A percentile compares a stretch with the other conserved stretches of the same genome.
Conservation (phyloP, 2,888 invertebrate species). For the Ceriagrion tenellum region DNA sequence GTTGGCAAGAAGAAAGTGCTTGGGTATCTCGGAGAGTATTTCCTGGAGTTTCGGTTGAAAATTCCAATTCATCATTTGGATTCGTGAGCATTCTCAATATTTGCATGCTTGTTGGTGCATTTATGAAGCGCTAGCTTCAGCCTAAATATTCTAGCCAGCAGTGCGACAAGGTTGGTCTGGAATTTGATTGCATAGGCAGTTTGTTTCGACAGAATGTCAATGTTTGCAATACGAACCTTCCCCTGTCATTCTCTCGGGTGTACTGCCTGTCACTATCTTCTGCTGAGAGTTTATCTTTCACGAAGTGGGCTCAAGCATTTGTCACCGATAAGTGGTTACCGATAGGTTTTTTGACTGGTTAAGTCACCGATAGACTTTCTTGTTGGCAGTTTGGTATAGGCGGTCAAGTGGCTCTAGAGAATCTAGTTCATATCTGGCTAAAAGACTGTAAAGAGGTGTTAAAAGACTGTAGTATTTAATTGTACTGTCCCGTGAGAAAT, state of each 20-base stretch:
- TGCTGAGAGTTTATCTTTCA: not conserved
- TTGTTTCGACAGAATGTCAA: not conserved
- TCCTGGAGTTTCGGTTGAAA: not conserved
- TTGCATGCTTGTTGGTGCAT: not conserved
- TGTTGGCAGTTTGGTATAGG: not conserved
- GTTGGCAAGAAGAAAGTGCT: not conserved
- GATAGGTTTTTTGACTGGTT: too few species aligned
- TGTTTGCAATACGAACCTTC: not conserved
- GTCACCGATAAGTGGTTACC: constrained; percentile 10
- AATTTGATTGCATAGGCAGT: constrained; percentile 19
- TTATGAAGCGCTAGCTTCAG: not conserved
- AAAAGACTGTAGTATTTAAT: not conserved
- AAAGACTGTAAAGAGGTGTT: not conserved
- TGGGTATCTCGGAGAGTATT: not conserved
- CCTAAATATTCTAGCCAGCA: not conserved
- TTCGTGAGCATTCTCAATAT: not conserved
- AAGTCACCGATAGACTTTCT: not conserved
- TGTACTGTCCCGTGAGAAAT: not conserved
- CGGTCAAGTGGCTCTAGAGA: not conserved
- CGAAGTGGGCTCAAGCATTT: not conserved
- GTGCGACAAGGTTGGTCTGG: not conserved
- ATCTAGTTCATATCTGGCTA: not conserved
- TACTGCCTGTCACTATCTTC: not conserved
- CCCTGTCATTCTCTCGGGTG: not conserved
- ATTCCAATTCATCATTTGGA: not conserved